Base-by-base conservation (phyloP, 2,113 vertebrate species). In the Shinisaurus crocodilurus region DNA sequence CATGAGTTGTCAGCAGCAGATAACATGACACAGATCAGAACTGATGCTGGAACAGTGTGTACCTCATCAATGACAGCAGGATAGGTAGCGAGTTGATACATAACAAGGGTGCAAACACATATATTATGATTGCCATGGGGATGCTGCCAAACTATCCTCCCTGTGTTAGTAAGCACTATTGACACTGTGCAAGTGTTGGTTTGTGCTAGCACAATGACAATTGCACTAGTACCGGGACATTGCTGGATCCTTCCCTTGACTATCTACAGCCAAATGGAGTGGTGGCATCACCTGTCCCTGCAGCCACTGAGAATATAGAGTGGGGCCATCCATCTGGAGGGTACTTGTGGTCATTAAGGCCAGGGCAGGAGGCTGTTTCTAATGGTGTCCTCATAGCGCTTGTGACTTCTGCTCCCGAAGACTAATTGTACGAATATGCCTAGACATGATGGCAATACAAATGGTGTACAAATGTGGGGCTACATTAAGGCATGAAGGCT, bases 1-100 rank as follows among this genome's bases (percentile, higher is more conserved):
- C 72, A 87, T 37, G 65, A 93, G 48, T 20, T 94, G 50, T 88
- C 40, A 88, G 60, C 40, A 88, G 60, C 0, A 82, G 88, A 87
- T 79, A 40, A 76, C 81, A 75, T 85, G 15, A 75, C 3, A 16
- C 82, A 10, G 1, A 81, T 92, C 72, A 86, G 15, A 88, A 92
- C 0, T 54, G 60, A 91, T 87, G 82, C 60, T 90, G 86, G 89
- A 89, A 91, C 57, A 0, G 1, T 50, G 63, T 34, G 69, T 84
- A 23, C 2, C 6, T 88, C 65, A 3, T 48, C 83, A 16, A 1
- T 80, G 18, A 48, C 29, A 92, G 12, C 60, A 85, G 3, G 20
- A 80, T 83, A 1, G 63, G 1, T 6, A 2, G 3, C 29, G 0
- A 75, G 87, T 69, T 67, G 15, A 37, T 82, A 1, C 6, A 70